These are phyloP conservation scores for Etheostoma cragini DNA, from an alignment of 2,113 vertebrate genomes.

Conservation along the genomic window DNA sequence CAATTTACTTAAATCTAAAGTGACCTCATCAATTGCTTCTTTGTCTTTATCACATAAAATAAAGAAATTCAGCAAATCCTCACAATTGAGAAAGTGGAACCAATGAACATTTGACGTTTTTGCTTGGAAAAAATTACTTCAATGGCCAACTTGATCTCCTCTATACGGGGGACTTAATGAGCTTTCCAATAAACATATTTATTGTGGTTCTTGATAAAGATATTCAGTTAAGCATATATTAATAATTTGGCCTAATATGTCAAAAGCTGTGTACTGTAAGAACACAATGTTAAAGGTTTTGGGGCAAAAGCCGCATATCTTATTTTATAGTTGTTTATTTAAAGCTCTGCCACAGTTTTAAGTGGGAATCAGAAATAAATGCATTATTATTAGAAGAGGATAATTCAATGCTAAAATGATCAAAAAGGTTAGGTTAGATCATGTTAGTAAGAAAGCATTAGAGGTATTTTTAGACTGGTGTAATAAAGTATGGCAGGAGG, in stretches of 20 bases:
- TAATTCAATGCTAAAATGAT: constrained; percentile 27
- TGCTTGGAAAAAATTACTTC: not conserved
- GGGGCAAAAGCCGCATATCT: not conserved
- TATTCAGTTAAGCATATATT: not conserved
- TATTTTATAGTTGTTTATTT: not conserved
- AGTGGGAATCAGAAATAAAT: constrained; percentile 3
- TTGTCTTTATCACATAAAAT: not conserved
- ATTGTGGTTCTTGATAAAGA: not conserved
- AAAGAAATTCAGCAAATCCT: not conserved
- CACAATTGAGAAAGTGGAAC: not conserved
- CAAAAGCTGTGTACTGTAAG: not conserved
- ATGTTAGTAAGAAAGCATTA: constrained; percentile 45
- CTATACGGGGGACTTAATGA: not conserved
- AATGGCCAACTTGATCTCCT: not conserved
- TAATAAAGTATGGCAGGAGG: constrained; percentile 50
- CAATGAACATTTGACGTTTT: not conserved
- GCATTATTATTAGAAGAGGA: constrained; percentile 9
- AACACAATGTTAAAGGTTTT: not conserved
- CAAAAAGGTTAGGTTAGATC: constrained; percentile 35
- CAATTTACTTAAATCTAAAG: too few species aligned
- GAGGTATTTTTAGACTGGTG: constrained; percentile 42
- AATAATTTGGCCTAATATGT: not conserved
- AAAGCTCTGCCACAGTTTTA: not conserved
- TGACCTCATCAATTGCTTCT: not conserved
- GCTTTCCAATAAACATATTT: too few species aligned